Evolutionary conservation across 2,113 vertebrate species (phyloP), one percentile per base, ranked within the genome.

Genomic region (Colistium nudipinnis): DNA sequence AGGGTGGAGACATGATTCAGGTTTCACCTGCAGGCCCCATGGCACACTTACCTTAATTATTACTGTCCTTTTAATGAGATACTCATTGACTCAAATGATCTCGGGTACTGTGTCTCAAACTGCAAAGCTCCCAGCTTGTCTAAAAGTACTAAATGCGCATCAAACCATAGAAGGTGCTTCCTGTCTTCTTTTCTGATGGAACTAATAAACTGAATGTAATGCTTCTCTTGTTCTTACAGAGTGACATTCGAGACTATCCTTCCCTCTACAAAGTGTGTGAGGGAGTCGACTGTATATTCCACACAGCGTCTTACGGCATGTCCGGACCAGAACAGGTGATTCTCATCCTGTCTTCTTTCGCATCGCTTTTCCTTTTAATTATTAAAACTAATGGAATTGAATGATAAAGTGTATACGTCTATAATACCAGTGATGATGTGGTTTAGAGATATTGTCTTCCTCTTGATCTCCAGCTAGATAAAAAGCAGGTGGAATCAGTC

Each of bases 281-380:
- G 76, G 96, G 93, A 0, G 94, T 94, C 2, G 94, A 96, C 84
- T 97, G 95, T 74, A 82, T 98, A 59, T 98, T 97, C 75, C 97
- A 98, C n/a, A 90, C 92, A 3, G 97, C 96, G 1, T 95, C 96
- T 45, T 96, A 94, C 3, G 97, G 97, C 63, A 95, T 98, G 94
- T 95, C 95, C 0, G 96, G 96, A 53, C 87, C 92, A 43, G 96
- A 98, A 47, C 96, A 97, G 93, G 97, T 95, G 71, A 93, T 47
- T 22, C 6, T 8, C 39, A 31, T 64, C 52, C 38, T 17, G 6
- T 47, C 19, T 11, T 63, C 44, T 63, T 7, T 14, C 10, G 9
- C 11, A 1, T 36, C 45, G 22, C 2, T 36, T 45, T 17, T 14
- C 20, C 20, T 39, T 2, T 36, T 9, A 7, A 45, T 5, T 16